Conservation (phyloP, 2,797 vertebrate species). For the Triplophysa bombifrons region DNA sequence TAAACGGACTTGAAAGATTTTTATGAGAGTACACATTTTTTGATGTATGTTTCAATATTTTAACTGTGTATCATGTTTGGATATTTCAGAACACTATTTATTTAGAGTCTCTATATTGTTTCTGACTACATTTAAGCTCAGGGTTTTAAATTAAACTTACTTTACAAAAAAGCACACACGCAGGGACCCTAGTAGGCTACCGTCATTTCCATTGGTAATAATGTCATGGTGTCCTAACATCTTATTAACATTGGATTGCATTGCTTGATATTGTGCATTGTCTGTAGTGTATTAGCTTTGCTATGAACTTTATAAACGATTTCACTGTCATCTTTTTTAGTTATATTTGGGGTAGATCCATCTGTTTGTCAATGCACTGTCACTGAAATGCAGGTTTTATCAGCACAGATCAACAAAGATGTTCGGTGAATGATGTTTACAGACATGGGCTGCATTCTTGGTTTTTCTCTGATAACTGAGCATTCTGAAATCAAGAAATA, state of each 20-base stretch:
- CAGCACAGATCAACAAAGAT: slow-evolving; percentile 41
- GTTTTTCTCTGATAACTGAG: slow-evolving; percentile 3
- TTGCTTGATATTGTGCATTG: not conserved
- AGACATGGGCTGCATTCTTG: slow-evolving; percentile 13
- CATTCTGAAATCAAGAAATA: slow-evolving; percentile 19
- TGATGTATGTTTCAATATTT: not conserved
- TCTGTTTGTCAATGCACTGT: slow-evolving; percentile 7
- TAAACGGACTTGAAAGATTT: slow-evolving; percentile 56
- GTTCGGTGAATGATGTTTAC: slow-evolving; percentile 34
- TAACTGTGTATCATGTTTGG: not conserved
- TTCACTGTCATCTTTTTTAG: slow-evolving; percentile 43
- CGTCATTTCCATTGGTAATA: slow-evolving; percentile 5
- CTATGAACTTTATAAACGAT: not conserved
- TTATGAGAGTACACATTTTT: not conserved
- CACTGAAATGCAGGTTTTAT: slow-evolving; percentile 14
- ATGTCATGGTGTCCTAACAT: slow-evolving; percentile 11
- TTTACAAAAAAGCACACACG: not conserved
- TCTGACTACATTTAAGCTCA: not conserved
- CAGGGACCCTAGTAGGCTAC: too few species aligned
- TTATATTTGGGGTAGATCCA: slow-evolving; percentile 15
- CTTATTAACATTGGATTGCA: slow-evolving; percentile 43
- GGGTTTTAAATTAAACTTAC: not conserved
- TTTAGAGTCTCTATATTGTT: not conserved
- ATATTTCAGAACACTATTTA: slow-evolving; percentile 34
- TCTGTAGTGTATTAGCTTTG: slow-evolving; percentile 24